phyloP scores from a whole-genome alignment of 2,888 invertebrate species.

The Trissolcus brochymenae region DNA sequence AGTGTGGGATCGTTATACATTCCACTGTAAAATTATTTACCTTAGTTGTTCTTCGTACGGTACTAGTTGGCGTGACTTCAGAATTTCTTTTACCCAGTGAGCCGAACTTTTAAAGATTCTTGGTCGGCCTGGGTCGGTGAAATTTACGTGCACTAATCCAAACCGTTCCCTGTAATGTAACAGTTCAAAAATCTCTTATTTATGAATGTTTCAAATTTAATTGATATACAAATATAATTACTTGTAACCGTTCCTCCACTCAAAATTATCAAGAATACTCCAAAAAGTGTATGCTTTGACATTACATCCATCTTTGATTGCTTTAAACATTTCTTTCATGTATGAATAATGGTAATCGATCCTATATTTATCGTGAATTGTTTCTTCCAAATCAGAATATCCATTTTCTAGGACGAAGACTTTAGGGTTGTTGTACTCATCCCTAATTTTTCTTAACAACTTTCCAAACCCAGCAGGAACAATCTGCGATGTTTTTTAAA shows the following conservation, averaged over 20 bases:
- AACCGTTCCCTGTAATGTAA: constrained; percentile 71
- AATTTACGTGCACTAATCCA: constrained; percentile 84
- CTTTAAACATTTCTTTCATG: constrained; percentile 44
- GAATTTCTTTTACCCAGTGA: constrained; percentile 78
- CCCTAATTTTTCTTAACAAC: constrained; percentile 72
- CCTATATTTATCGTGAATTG: constrained; percentile 41
- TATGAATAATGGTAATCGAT: constrained; percentile 27
- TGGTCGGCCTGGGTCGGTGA: constrained; percentile 78
- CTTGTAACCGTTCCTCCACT: constrained; percentile 80
- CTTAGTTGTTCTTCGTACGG: constrained; percentile 4
- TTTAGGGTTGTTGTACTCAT: constrained; percentile 70
- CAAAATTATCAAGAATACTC: constrained; percentile 82
- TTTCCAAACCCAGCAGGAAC: constrained; percentile 75
- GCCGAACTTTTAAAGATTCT: constrained; percentile 82
- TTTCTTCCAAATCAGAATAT: constrained; percentile 63
- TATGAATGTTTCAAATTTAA: not conserved
- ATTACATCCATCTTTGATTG: constrained; percentile 68
- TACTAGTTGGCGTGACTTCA: constrained; percentile 75
- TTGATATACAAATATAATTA: constrained; percentile 67
- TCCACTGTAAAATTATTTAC: not conserved
- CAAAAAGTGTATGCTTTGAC: constrained; percentile 79
- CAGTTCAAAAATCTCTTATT: not conserved
- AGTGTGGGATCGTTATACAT: not conserved
- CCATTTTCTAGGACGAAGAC: constrained; percentile 76
- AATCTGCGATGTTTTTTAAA: constrained; percentile 58